phyloP scores from a whole-genome alignment of 1,140 invertebrate genomes.

The Bombus waltoni region DNA sequence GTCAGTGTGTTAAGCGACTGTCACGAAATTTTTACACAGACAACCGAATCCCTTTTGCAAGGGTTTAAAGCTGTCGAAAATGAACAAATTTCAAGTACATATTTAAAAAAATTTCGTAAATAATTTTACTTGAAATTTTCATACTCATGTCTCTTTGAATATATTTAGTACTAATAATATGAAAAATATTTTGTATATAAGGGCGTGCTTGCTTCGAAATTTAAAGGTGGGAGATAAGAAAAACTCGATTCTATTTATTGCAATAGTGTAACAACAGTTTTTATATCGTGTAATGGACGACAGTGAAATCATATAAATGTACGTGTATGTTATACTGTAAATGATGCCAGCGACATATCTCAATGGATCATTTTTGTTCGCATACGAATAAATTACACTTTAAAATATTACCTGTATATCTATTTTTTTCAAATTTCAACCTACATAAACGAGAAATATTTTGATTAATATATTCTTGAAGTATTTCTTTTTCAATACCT shows the following conservation, averaged over 20 bases:
- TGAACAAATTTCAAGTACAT: slow-evolving; percentile 43
- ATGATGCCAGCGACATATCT: slow-evolving; percentile 67
- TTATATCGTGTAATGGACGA: slow-evolving; percentile 65
- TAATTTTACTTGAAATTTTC: slow-evolving; percentile 40
- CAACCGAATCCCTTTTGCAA: not conserved
- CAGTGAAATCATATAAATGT: slow-evolving; percentile 51
- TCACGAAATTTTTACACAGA: slow-evolving; percentile 58
- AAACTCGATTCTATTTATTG: slow-evolving; percentile 52
- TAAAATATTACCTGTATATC: slow-evolving; percentile 32
- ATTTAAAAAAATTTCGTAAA: slow-evolving; percentile 25
- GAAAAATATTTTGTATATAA: slow-evolving; percentile 65
- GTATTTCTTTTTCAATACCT: not conserved
- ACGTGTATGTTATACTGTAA: slow-evolving; percentile 56
- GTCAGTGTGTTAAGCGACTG: slow-evolving; percentile 23
- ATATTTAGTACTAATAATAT: slow-evolving; percentile 44
- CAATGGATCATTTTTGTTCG: slow-evolving; percentile 66
- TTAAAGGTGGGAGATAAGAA: slow-evolving; percentile 32
- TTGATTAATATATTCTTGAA: not conserved
- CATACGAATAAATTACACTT: slow-evolving; percentile 65
- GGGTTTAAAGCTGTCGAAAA: slow-evolving; percentile 5
- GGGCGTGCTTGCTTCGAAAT: slow-evolving; percentile 64
- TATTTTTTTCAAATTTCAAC: not conserved
- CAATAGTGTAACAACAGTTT: slow-evolving; percentile 63
- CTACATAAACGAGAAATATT: not conserved
- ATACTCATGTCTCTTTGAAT: slow-evolving; percentile 56